Evolutionary conservation across 2,113 vertebrate genomes (phyloP).

Genomic region (Tenrec ecaudatus): DNA sequence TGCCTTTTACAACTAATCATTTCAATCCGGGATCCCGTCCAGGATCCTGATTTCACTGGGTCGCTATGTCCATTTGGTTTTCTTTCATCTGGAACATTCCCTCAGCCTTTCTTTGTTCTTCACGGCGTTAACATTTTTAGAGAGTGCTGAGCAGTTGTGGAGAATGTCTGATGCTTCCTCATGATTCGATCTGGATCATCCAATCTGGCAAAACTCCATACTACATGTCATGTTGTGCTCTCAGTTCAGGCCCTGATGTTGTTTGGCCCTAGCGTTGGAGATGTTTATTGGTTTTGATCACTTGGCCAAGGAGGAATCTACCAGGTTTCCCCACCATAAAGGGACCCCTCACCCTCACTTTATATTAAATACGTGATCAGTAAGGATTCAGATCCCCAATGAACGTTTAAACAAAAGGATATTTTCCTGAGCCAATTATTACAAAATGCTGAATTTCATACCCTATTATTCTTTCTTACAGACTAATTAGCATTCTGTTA

Average conservation of each 20-base stretch:
- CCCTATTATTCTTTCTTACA: too few species aligned
- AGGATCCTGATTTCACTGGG: background rate
- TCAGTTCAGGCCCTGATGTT: background rate
- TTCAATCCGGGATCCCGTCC: background rate
- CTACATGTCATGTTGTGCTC: background rate
- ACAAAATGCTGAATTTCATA: too few species aligned
- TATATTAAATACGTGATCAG: too few species aligned
- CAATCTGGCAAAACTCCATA: too few species aligned
- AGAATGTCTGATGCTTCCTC: background rate
- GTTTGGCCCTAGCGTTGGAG: background rate
- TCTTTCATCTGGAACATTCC: background rate
- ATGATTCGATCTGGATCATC: background rate
- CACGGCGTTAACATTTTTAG: background rate
- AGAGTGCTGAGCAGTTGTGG: background rate
- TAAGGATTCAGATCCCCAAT: background rate
- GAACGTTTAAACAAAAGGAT: background rate
- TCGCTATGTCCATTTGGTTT: background rate
- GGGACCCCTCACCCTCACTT: too few species aligned
- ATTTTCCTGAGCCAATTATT: too few species aligned
- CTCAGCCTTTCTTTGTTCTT: constrained; percentile 22
- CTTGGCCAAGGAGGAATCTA: background rate
- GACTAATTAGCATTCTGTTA: too few species aligned
- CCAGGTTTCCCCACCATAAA: background rate
- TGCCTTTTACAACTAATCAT: background rate
- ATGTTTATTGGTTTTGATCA: background rate